A percentile compares a stretch with the other conserved stretches of the same genome.
phyloP scores from a whole-genome alignment of 2,888 invertebrate species.

The Chrysina gloriosa region DNA sequence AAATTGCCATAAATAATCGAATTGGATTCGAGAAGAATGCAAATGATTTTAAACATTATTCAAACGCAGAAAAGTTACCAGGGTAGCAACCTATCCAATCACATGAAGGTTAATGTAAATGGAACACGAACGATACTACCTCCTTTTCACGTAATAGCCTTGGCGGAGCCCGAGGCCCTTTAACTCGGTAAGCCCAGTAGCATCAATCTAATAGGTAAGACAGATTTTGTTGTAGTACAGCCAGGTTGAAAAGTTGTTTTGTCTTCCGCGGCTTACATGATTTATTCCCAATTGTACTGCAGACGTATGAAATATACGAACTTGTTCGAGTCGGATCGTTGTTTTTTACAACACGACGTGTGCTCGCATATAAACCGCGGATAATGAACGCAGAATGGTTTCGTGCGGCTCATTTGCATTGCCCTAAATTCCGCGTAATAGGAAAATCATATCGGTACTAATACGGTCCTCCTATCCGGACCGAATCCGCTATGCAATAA shows the following conservation, averaged over 20 bases:
- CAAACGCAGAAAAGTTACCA: too few species aligned
- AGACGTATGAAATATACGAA: slow-evolving; percentile 51
- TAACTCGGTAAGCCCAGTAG: slow-evolving; percentile 57
- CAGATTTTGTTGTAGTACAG: slow-evolving; percentile 59
- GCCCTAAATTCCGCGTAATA: slow-evolving; percentile 4
- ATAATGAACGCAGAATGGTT: slow-evolving; percentile 48
- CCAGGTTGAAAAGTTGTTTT: slow-evolving; percentile 55
- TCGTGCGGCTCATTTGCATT: slow-evolving; percentile 37
- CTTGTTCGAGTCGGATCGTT: slow-evolving; percentile 47
- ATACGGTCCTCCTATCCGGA: slow-evolving; percentile 32
- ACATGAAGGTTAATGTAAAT: too few species aligned
- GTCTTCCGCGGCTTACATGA: slow-evolving; percentile 53
- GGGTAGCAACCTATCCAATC: too few species aligned
- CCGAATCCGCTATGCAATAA: slow-evolving; percentile 35
- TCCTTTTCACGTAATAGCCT: neutral
- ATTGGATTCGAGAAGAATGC: too few species aligned
- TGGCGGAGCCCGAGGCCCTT: slow-evolving; percentile 48
- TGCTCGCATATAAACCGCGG: slow-evolving; percentile 49
- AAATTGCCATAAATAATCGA: too few species aligned
- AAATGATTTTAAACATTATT: too few species aligned
- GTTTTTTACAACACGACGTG: slow-evolving; percentile 46
- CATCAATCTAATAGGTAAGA: slow-evolving; percentile 60
- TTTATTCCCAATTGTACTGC: slow-evolving; percentile 55
- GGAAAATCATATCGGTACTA: neutral
- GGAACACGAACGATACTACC: neutral